Base-by-base conservation (phyloP, 2,113 vertebrate species). In the Oxyruncus cristatus region DNA sequence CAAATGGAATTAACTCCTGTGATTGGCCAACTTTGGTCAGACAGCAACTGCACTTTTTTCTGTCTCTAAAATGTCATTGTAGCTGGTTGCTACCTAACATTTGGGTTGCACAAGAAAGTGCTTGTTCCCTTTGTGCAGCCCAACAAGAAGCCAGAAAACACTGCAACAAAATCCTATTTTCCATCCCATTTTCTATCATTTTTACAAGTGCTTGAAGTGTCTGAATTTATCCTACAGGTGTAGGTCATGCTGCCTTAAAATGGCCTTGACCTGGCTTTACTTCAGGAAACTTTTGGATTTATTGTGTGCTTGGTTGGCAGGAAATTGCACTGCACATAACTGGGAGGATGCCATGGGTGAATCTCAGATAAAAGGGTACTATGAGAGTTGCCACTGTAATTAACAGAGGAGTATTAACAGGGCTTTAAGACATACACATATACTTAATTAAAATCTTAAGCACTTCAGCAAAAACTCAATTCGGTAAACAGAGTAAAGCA, bases 251-350 rank as follows among this genome's bases (percentile, higher is more conserved):
- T 75, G 26, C 9, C 19, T 19, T 72, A 52, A 77, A 75, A 75
- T 6, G 12, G 5, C 27, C 19, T 20, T 70, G 27, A 32, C 5
- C 4, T 49, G 62, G 6, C 2, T 73, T 88, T 49, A 32, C 35
- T 76, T 44, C 49, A 56, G 39, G 27, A 85, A 78, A 66, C 7
- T 26, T 84, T 20, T 24, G 27, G 12, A 14, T 82, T 72, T 82
- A 14, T 49, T 26, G 6, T 23, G 11, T 47, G 28, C 11, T 62
- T 78, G 2, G 1, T 11, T 73, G 55, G 18, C 52, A 65, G 28
- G 7, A 85, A 89, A 39, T 47, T 52, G 4, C 18, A 23, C 12
- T 46, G 42, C 1, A 1, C 1, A 0, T 39, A 37, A 15, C n/a
- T 68, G 41, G 33, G 37, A 79, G 12, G 15, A 53, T 74, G 26